These are phyloP conservation scores for Mellilla xanthometata DNA, from an alignment of 2,888 invertebrate species.

Conservation along the genomic window DNA sequence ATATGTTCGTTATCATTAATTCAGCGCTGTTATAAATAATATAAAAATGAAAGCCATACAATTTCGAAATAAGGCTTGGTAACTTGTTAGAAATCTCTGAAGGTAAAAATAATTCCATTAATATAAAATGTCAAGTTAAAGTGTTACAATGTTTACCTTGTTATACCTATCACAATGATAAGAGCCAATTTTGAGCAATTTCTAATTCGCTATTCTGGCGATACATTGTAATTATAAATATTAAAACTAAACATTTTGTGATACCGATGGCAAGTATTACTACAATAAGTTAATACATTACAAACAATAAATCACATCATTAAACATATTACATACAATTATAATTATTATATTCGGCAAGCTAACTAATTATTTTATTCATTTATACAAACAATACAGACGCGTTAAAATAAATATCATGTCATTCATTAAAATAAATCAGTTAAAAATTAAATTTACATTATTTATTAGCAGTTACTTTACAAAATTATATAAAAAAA, in stretches of 20 bases:
- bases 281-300: constrained; percentile 25
- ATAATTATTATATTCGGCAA: constrained; percentile 62
- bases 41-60: constrained; percentile 1
- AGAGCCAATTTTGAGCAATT: constrained; percentile 29
- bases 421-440: constrained; percentile 51
- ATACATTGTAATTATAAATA: neutral
- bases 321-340: no score
- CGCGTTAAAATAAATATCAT: constrained; percentile 61
- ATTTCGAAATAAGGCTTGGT: constrained; percentile 8
- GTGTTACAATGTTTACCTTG: no score
- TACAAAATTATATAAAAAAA: constrained; percentile 17
- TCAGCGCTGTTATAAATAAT: neutral
- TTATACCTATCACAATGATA: constrained; percentile 44
- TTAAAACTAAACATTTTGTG: constrained; percentile 42
- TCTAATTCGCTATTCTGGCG: constrained; percentile 17
- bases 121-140: neutral
- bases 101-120: constrained; percentile 7
- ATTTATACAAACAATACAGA: constrained; percentile 53
- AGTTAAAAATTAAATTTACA: constrained; percentile 53
- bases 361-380: constrained; percentile 47
- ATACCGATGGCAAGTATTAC: constrained; percentile 65
- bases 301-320: no score
- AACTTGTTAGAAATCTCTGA: constrained; percentile 19
- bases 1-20: neutral
- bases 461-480: constrained; percentile 17